phyloP scores from a whole-genome alignment of 1,140 invertebrate genomes.

The Pseudomyrmex concolor region DNA sequence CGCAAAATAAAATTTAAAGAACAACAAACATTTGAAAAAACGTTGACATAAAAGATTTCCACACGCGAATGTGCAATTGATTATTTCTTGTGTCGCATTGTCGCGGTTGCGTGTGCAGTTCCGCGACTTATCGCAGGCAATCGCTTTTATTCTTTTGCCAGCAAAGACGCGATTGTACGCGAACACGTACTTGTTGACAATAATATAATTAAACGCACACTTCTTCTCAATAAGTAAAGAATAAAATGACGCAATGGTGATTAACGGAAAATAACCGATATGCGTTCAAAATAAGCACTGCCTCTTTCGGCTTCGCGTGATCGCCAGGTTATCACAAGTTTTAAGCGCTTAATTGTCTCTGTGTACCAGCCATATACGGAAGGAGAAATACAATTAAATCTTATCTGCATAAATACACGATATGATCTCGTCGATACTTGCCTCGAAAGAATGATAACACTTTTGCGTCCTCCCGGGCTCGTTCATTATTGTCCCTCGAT shows the following conservation, averaged over 20 bases:
- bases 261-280: too few relatives aligned
- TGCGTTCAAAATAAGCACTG: too few relatives aligned
- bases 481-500: neutral
- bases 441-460: neutral
- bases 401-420: too few relatives aligned
- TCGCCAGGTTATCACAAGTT: too few relatives aligned
- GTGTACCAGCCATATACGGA: too few relatives aligned
- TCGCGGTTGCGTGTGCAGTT: slow-evolving; percentile 3
- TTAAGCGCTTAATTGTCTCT: too few relatives aligned
- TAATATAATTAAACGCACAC: neutral
- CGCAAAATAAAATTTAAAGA: neutral
- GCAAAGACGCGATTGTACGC: neutral
- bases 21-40: neutral
- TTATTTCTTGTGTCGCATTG: neutral
- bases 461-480: neutral
- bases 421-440: neutral
- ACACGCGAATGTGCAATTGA: slow-evolving; percentile 16
- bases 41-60: neutral
- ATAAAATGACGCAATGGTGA: too few relatives aligned
- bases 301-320: too few relatives aligned
- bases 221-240: too few relatives aligned
- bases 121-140: neutral
- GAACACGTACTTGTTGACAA: too few relatives aligned
- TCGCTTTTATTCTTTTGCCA: neutral
- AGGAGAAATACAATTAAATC: too few relatives aligned